Evolutionary conservation across 2,797 vertebrate genomes (phyloP), one percentile per base, ranked within the genome.

Genomic region (Carapus acus): DNA sequence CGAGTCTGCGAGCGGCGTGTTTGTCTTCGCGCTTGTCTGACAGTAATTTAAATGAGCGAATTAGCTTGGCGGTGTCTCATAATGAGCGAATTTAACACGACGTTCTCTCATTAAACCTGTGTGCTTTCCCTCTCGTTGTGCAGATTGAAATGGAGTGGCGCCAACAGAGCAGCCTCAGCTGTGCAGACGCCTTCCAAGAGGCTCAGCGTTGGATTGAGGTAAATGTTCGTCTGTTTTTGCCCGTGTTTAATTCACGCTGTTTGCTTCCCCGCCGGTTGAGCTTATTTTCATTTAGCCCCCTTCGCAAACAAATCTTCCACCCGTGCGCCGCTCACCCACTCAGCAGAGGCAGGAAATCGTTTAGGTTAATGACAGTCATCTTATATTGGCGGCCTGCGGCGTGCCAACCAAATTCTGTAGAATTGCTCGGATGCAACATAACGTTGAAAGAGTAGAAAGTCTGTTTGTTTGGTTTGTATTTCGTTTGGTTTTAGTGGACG

Each of bases 161-260:
- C 66, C 89, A 91, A 72, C 90, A 90, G 67, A 79, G 76, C 2
- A 89, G 88, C 34, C 59, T 86, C 61, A 88, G 88, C 68, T 92
- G 89, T 66, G 88, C 70, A 19, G 65, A 81, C 4, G 93, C 92
- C 0, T 96, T 93, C 73, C 80, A 31, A 2, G 94, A 94, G 74
- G 92, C 92, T 15, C 91, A 73, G 45, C 84, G 93, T 49, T 96
- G 94, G 94, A 82, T 96, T 37, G 89, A 97, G 93, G 94, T 96
- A 79, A 86, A 27, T 4, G 14, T 38, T 29, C 5, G 1, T 24
- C 22, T 22, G 3, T 12, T 3, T 19, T 0, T 38, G 17, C 9
- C 17, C 22, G 43, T 24, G 3, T 20, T 29, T 15, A 11, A 23
- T 9, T 46, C 4, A 43, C 5, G 2, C 22, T 36, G 34, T 36